Percentiles rank a stretch among this genome's conserved stretches.
phyloP scores from a whole-genome alignment of 2,113 vertebrate genomes.

The Stercorarius parasiticus region DNA sequence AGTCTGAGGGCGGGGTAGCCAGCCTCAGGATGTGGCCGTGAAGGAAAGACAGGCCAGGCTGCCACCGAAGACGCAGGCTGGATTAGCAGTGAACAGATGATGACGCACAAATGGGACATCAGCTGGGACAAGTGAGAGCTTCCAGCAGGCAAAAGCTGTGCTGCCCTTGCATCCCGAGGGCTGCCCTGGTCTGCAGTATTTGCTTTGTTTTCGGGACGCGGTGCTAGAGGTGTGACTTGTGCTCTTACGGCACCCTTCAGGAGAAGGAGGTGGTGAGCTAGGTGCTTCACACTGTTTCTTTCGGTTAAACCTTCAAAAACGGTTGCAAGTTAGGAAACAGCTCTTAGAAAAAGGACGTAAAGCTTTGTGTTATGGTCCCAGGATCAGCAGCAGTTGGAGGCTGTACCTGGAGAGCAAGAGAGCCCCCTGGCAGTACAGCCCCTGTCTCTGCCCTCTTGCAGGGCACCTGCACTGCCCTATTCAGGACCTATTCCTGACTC shows the following conservation, averaged over 20 bases:
- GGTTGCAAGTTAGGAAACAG: neutral
- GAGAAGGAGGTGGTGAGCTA: neutral
- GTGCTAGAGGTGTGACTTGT: neutral
- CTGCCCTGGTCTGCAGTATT: fast-evolving
- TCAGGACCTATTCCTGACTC: neutral
- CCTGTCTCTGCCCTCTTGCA: neutral
- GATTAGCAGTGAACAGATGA: neutral
- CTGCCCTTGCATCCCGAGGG: neutral
- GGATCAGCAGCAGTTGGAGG: neutral
- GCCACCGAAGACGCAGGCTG: neutral
- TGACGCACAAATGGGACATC: neutral
- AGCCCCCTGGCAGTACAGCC: neutral
- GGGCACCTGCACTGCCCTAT: neutral
- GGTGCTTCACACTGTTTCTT: neutral
- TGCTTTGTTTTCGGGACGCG: fast-evolving
- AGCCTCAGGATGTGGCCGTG: neutral
- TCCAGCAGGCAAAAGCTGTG: neutral
- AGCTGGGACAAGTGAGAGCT: neutral
- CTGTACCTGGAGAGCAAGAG: neutral
- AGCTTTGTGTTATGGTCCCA: neutral
- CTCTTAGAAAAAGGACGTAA: neutral
- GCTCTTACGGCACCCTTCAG: neutral
- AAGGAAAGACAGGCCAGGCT: neutral
- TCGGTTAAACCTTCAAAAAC: neutral
- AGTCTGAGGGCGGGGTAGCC: neutral